Evolutionary conservation across 2,113 vertebrate species (phyloP), one percentile per base, ranked within the genome.

Genomic region (Pholis gunnellus): DNA sequence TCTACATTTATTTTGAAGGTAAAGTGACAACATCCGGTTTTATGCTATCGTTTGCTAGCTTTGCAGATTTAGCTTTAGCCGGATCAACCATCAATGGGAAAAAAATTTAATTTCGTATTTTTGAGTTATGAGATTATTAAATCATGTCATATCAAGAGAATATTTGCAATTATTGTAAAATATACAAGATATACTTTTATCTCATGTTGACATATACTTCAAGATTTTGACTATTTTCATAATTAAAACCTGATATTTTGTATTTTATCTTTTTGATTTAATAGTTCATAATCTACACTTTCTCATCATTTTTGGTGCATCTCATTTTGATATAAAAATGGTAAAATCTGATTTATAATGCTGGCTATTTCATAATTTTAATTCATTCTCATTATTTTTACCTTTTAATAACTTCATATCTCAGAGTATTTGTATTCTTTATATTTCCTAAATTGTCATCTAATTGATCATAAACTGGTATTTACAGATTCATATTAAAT

Each of bases 1-100:
- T 8, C 10, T 0, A 9, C 42, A 64, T 74, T 82, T 86, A 78
- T 9, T 82, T 64, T 86, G 84, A 78, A 78, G 9, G 38, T 40
- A 38, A 9, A 10, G 0, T 27, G 38, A 3, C 40, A 38, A 40
- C 36, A 29, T 86, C 74, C 68, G 72, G 67, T 66, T 15, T 34
- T 6, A 36, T 20, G 9, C 13, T 70, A 1, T 6, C 5, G 2
- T 22, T 15, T 11, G 18, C 44, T 36, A 15, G 3, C 31, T 68
- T 60, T 7, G 40, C 29, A 22, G 22, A 68, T 20, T 17, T 15
- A 65, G 25, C 0, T 25, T n/a, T 11, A 31, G 0, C n/a, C 5
- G 9, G 10, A 15, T 15, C 44, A 18, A 17, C 38, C 44, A 48
- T 48, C 44, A 48, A 6, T 48, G 10, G 18, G 9, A 38, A 9